Conservation (phyloP, 2,113 vertebrate genomes). For the Tursiops truncatus region DNA sequence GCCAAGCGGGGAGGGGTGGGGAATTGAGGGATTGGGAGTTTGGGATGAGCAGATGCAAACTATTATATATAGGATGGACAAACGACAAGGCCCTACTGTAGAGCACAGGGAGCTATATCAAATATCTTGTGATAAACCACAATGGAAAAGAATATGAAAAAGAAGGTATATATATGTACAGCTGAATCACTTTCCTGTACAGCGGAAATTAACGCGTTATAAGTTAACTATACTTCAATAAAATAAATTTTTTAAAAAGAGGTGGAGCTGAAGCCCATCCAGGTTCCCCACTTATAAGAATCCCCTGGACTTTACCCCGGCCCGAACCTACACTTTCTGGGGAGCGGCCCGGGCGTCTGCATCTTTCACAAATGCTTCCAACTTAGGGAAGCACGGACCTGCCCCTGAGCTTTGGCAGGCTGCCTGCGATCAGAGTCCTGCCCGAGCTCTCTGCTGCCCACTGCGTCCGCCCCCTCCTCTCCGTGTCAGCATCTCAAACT, state of each 20-base stretch:
- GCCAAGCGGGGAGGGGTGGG: not conserved
- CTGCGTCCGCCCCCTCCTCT: fast-evolving
- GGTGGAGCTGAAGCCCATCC: not conserved
- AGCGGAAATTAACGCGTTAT: not conserved
- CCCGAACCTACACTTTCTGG: fast-evolving
- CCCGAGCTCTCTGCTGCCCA: not conserved
- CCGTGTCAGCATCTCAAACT: not conserved
- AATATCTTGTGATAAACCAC: not conserved
- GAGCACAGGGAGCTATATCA: not conserved
- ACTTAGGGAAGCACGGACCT: fast-evolving
- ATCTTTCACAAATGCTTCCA: fast-evolving
- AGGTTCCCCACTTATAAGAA: fast-evolving
- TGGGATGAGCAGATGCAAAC: not conserved
- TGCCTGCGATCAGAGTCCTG: fast-evolving
- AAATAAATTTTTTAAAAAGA: not conserved
- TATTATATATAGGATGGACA: not conserved
- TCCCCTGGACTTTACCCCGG: fast-evolving
- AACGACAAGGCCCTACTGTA: not conserved
- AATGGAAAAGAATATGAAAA: not conserved
- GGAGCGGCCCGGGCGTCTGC: not conserved
- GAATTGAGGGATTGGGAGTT: not conserved
- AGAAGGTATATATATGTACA: not conserved
- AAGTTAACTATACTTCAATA: not conserved
- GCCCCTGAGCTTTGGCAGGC: fast-evolving
- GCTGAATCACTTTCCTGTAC: not conserved